These are phyloP conservation scores for Acromyrmex echinatior DNA, from an alignment of 1,140 invertebrate genomes.

Conservation along the genomic window DNA sequence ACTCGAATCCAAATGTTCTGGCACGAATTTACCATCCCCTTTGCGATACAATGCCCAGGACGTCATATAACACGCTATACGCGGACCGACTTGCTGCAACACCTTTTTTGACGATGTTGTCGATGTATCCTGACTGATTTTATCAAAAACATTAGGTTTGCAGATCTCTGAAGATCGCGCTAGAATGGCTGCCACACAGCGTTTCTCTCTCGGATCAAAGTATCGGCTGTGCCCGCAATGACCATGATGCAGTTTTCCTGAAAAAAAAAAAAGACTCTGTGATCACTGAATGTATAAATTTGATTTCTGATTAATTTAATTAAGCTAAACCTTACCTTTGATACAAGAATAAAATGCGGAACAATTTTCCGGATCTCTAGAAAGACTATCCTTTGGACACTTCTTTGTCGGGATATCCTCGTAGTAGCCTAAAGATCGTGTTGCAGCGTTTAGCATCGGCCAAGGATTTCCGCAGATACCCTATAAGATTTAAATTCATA, in stretches of 20 bases:
- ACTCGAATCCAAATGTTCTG: slow-evolving; percentile 92
- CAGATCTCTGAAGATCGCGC: slow-evolving; percentile 72
- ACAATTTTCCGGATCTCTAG: slow-evolving; percentile 89
- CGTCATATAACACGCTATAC: slow-evolving; percentile 95
- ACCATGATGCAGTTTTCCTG: slow-evolving; percentile 76
- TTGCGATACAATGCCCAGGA: slow-evolving; percentile 96
- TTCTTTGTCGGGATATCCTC: slow-evolving; percentile 78
- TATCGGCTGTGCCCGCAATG: slow-evolving; percentile 80
- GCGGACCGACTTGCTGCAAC: slow-evolving; percentile 78
- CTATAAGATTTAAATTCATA: slow-evolving; percentile 71
- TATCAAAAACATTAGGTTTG: slow-evolving; percentile 74
- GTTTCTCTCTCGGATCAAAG: slow-evolving; percentile 71
- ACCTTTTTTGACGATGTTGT: slow-evolving; percentile 68
- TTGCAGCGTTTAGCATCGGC: slow-evolving; percentile 89
- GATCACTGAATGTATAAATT: not conserved
- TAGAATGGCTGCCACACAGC: slow-evolving; percentile 77
- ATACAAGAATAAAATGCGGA: slow-evolving; percentile 90
- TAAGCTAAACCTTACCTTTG: slow-evolving; percentile 82
- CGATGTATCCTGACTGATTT: slow-evolving; percentile 35
- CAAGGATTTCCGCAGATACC: slow-evolving; percentile 90
- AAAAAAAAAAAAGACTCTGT: not conserved
- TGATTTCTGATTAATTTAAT: not conserved
- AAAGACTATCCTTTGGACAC: slow-evolving; percentile 86
- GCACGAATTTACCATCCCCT: slow-evolving; percentile 93
- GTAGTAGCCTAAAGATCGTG: slow-evolving; percentile 86